Base-by-base conservation (phyloP, 2,888 invertebrate species). In the Corbicula japonica region DNA sequence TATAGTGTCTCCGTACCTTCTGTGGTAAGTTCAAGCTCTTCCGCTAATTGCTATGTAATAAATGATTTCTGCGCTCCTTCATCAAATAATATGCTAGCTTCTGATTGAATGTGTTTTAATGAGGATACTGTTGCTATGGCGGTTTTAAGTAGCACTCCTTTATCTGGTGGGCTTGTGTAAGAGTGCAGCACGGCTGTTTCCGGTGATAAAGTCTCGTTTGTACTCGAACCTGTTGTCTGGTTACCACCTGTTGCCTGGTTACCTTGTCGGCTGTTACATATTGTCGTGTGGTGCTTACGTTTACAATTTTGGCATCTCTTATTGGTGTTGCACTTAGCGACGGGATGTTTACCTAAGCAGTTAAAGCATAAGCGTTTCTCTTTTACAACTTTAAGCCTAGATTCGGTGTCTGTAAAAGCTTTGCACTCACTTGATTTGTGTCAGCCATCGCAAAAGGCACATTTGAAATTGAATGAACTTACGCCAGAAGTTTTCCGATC, bases 31-130 rank as follows among this genome's bases (percentile, higher is more conserved):
- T 69, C 15, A n/a, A 69, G 48, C 15, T 58, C 21, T 4, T 48
- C 15, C 4, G 69, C 69, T 34, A 48, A 38, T n/a, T 69, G 12
- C 30, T 69, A 15, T 21, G 48, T 48, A 4, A 71, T 61, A 28
- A 71, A 61, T 2, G 60, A 71, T 15, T 21, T 41, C 48, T 69
- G 69, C 1, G 60, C 48, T 8, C 44, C 69, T 34, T 58, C 69
- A 34, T 69, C 69, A n/a, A 60, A 60, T 21, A 69, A 26, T 8
- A 66, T 58, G 12, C 23, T 38, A 4, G 71, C 71, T 23, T 48
- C 61, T 18, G 28, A n/a, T 8, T 30, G 6, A 15, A 30, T 38
- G 23, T 50, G 4, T 4, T n/a, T 32, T 23, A 21, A 3, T 23
- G 54, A 54, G 44, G 35, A 23, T n/a, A 72, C 71, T 21, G 26